These are phyloP conservation scores for Gadus macrocephalus DNA, from an alignment of 2,113 vertebrate species.

Conservation along the genomic window DNA sequence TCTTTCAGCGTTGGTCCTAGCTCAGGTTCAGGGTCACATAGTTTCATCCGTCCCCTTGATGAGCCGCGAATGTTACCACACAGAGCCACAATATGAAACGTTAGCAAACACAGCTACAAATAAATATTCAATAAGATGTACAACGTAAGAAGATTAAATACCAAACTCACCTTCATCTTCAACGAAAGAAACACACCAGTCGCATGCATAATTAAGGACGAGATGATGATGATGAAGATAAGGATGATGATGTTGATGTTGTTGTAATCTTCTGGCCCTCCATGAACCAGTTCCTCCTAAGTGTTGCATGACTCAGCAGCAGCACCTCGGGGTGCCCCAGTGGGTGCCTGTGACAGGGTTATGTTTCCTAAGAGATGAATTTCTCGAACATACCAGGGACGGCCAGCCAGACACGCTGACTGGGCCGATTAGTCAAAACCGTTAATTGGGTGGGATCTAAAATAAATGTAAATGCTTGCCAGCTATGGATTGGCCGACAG, in stretches of 20 bases:
- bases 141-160: no score
- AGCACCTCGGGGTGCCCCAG: neutral
- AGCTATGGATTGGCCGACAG: conserved; percentile 2
- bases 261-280: neutral
- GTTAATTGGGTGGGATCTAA: conserved; percentile 15
- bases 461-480: conserved; percentile 24
- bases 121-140: no score
- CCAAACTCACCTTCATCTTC: no score
- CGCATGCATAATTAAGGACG: no score
- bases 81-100: no score
- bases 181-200: no score
- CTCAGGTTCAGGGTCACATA: neutral
- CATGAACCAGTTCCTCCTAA: neutral
- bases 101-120: no score
- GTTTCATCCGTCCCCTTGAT: neutral
- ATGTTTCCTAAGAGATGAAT: conserved; percentile 14
- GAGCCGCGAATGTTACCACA: no score
- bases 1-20: conserved; percentile 27
- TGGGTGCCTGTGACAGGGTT: neutral
- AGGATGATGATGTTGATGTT: neutral
- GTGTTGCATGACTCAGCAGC: conserved; percentile 2
- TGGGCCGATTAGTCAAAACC: conserved; percentile 20
- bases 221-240: no score
- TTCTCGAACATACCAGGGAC: conserved; percentile 11
- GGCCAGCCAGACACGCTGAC: conserved; percentile 2